Evolutionary conservation across 2,888 invertebrate genomes (phyloP), one percentile per base, ranked within the genome.

Genomic region (Andricus quercusramuli): DNA sequence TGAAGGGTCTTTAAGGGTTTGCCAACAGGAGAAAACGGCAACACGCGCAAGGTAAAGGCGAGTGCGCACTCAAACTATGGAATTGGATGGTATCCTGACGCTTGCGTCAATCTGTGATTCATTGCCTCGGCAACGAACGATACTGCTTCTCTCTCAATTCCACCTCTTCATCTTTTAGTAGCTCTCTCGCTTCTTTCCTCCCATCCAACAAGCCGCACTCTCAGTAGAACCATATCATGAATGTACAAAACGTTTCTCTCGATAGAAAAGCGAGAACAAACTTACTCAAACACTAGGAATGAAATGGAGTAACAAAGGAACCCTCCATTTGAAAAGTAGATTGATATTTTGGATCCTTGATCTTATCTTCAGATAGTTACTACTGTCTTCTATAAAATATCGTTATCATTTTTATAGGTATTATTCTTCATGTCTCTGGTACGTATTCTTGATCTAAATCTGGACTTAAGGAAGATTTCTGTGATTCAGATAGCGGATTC

Each of bases 51-150:
- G 44, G 77, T 77, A 78, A 66, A 78, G 66, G 83, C 76, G 79
- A 67, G 47, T 65, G 76, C 62, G 78, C 62, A 64, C 64, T 70
- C 78, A 77, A 79, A 81, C 80, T 80, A 74, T 79, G 77, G 81
- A 66, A 47, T 47, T 80, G 79, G 80, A 81, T 82, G 82, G 78
- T 79, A 80, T 80, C 79, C 81, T 80, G 87, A 90, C 87, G 87
- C 88, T 87, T 87, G 88, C 90, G 88, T 90, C 90, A 88, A 88
- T 90, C 89, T 88, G 88, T 89, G 88, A 90, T 90, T 90, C 90
- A 90, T 90, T 90, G 88, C 89, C 89, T 89, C 89, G 87, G 89
- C 90, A 90, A 90, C 90, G 89, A 86, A 83, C 89, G 86, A 87
- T 87, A 86, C 87, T 86, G 81, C 78, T 70, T 77, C 79, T 65